A percentile compares a stretch with the other conserved stretches of the same genome.
phyloP scores from a whole-genome alignment of 2,797 vertebrate genomes.

The Pterois miles region DNA sequence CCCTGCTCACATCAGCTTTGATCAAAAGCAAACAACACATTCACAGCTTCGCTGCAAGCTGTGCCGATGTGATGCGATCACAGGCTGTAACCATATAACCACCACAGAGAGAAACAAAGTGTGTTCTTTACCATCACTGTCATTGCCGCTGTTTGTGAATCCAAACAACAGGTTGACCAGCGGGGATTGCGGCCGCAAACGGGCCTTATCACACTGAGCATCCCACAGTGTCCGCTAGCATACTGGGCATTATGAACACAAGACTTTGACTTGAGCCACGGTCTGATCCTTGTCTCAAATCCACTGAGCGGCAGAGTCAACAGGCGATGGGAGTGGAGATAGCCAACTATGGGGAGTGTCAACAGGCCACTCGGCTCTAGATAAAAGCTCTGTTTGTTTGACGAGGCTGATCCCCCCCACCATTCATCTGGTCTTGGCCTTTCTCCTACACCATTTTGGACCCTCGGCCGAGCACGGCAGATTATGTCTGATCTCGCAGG shows the following conservation, averaged over 20 bases:
- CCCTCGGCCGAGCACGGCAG: constrained; percentile 56
- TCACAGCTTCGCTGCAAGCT: constrained; percentile 26
- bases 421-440: constrained; percentile 66
- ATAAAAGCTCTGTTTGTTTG: constrained; percentile 77
- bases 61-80: constrained; percentile 45
- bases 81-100: constrained; percentile 32
- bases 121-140: constrained; percentile 10
- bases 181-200: constrained; percentile 15
- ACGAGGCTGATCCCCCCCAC: constrained; percentile 61
- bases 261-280: constrained; percentile 69
- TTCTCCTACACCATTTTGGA: constrained; percentile 58
- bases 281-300: constrained; percentile 79
- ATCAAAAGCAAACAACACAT: constrained; percentile 53
- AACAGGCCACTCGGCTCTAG: constrained; percentile 58
- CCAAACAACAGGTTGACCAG: constrained; percentile 62
- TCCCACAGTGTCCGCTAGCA: constrained; percentile 52
- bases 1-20: constrained; percentile 46
- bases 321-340: constrained; percentile 67
- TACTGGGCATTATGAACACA: constrained; percentile 72
- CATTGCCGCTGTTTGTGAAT: constrained; percentile 47
- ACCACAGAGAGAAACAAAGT: constrained; percentile 23
- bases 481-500: constrained; percentile 67
- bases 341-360: constrained; percentile 66
- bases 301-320: constrained; percentile 74
- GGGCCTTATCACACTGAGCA: constrained; percentile 60